phyloP scores from a whole-genome alignment of 2,113 vertebrate species.

The Cynoglossus semilaevis region DNA sequence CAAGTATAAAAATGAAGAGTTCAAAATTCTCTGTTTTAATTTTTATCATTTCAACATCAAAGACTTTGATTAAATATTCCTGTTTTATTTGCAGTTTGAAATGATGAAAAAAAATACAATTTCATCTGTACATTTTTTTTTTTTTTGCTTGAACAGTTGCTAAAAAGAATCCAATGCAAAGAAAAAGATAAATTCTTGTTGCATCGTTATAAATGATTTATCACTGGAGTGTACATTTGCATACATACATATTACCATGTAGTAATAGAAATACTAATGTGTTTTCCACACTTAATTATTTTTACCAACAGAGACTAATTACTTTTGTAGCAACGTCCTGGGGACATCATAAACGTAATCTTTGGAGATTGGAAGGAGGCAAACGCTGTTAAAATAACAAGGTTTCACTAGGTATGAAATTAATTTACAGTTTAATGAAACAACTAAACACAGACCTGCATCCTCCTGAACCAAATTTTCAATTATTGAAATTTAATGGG shows the following conservation, averaged over 20 bases:
- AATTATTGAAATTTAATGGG: neutral
- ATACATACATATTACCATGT: neutral
- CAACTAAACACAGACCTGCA: constrained; percentile 29
- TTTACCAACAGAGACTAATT: constrained; percentile 29
- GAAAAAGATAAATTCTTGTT: too few species aligned
- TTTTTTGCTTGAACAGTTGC: too few species aligned
- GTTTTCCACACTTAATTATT: constrained; percentile 54
- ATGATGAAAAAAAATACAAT: neutral
- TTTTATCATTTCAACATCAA: too few species aligned
- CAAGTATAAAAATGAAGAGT: too few species aligned
- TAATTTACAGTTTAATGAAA: constrained; percentile 50
- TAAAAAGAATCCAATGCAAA: too few species aligned
- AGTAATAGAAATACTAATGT: constrained; percentile 31
- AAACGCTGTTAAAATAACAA: constrained; percentile 38
- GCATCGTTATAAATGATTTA: neutral
- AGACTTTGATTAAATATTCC: neutral
- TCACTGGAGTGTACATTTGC: neutral
- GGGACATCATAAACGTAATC: constrained; percentile 30
- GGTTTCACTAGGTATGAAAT: constrained; percentile 24
- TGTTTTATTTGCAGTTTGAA: neutral
- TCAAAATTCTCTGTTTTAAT: too few species aligned
- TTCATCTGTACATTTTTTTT: too few species aligned
- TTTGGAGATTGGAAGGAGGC: constrained; percentile 22
- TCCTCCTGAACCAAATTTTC: constrained; percentile 41
- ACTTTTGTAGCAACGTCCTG: constrained; percentile 29